These are phyloP conservation scores for Drosophila nebulosa DNA, from an alignment of 1,140 invertebrate genomes.

Conservation along the genomic window DNA sequence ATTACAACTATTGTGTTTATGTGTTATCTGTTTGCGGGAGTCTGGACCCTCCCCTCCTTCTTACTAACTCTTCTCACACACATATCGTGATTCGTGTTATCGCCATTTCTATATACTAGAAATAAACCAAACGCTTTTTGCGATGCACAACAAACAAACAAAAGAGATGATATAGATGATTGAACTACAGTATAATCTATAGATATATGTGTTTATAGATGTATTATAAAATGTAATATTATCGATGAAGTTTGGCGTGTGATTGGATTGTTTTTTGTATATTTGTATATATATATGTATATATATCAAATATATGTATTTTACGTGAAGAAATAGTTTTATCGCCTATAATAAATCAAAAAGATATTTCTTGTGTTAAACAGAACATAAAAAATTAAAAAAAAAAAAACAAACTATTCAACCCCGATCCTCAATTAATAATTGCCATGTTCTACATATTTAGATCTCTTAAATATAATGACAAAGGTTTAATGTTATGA, in stretches of 20 bases:
- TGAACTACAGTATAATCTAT: constrained; percentile 65
- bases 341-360: constrained; percentile 16
- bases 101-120: constrained; percentile 39
- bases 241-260: constrained; percentile 39
- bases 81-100: constrained; percentile 15
- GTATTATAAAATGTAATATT: constrained; percentile 47
- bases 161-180: constrained; percentile 45
- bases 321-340: not conserved
- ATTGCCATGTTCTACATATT: not conserved
- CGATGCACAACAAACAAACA: constrained; percentile 37
- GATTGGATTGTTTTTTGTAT: constrained; percentile 26
- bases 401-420: constrained; percentile 37
- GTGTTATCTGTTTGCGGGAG: constrained; percentile 36
- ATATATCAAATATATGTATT: constrained; percentile 27
- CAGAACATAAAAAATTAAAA: constrained; percentile 7
- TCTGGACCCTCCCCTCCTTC: not conserved
- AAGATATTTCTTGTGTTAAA: constrained; percentile 8
- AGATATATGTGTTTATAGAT: constrained; percentile 36
- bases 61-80: constrained; percentile 37
- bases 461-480: constrained; percentile 36
- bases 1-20: constrained; percentile 60
- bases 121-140: constrained; percentile 46
- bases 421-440: constrained; percentile 38
- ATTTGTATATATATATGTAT: constrained; percentile 28
- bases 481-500: constrained; percentile 40